These are phyloP conservation scores for Dasypus novemcinctus DNA, from an alignment of 2,113 vertebrate species.

Conservation along the genomic window DNA sequence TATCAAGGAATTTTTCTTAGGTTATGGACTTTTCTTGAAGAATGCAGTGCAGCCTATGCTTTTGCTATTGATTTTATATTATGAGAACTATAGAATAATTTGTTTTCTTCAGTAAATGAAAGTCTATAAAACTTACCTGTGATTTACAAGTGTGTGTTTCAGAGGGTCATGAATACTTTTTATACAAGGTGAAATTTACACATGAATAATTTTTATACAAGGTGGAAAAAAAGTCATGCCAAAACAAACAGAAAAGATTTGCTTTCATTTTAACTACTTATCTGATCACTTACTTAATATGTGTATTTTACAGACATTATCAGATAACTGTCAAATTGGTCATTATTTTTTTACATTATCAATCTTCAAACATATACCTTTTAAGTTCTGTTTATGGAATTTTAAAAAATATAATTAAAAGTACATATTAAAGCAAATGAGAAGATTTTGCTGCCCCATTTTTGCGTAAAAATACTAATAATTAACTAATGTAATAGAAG, in stretches of 20 bases:
- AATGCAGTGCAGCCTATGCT: neutral
- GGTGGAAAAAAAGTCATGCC: neutral
- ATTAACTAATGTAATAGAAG: neutral
- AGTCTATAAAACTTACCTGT: neutral
- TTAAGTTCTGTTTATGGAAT: neutral
- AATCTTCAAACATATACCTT: neutral
- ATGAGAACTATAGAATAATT: neutral
- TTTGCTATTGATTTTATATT: slow-evolving; percentile 18
- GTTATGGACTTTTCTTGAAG: neutral
- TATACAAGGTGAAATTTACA: too few species aligned
- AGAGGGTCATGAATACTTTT: too few species aligned
- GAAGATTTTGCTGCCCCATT: neutral
- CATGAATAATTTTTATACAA: neutral
- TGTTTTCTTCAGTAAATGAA: neutral
- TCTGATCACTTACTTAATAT: neutral
- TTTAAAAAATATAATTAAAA: neutral
- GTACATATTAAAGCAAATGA: neutral
- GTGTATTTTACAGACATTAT: slow-evolving; percentile 5
- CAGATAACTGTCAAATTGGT: neutral
- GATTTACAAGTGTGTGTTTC: neutral
- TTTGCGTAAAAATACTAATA: neutral
- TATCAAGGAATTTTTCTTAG: neutral
- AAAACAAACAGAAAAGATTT: neutral
- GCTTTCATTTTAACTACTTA: neutral
- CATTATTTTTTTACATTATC: neutral